Evolutionary conservation across 2,113 vertebrate species (phyloP), one percentile per base, ranked within the genome.

Genomic region (Microtus ochrogaster): DNA sequence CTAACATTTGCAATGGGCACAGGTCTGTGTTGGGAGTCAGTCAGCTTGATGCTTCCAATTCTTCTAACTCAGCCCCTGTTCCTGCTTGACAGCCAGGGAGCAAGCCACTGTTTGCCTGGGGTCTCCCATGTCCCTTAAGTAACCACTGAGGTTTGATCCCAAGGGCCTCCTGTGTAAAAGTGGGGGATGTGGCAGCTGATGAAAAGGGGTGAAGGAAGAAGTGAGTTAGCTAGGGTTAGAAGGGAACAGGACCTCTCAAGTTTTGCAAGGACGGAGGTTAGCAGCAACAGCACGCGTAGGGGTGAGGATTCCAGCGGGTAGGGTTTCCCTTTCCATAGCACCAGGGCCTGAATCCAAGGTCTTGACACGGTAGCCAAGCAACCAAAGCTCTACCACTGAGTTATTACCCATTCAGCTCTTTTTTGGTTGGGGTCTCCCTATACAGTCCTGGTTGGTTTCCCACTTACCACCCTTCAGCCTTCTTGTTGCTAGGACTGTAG

Each of bases 261-360:
- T 7, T 19, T 55, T n/a, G 49, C 70, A 58, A 58, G 30, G 7
- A 12, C 9, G 8, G 19, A 61, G 28, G 16, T 21, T 49, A 81
- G 41, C 68, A n/a, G 28, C 26, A 7, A 28, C 0, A 30, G 81
- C 33, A 16, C 3, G 2, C 28, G 1, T 6, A 7, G 47, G 47
- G 13, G 22, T 52, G 47, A 52, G 65, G 65, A 26, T 26, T 26
- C 24, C 5, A 16, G 65, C 3, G 3, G 6, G 11, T 52, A 47
- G 44, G 10, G 41, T 36, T 70, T n/a, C 21, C 65, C 10, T 36
- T 85, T 47, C 16, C 30, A 8, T 1, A 5, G 28, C 33, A 1
- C 28, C 16, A 44, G 63, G 39, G 17, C 41, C 58, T 21, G 9
- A 85, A 36, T 22, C 63, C 44, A 86, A 70, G 44, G 28, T 68